phyloP scores from a whole-genome alignment of 2,888 invertebrate genomes.

The Cactoblastis cactorum region DNA sequence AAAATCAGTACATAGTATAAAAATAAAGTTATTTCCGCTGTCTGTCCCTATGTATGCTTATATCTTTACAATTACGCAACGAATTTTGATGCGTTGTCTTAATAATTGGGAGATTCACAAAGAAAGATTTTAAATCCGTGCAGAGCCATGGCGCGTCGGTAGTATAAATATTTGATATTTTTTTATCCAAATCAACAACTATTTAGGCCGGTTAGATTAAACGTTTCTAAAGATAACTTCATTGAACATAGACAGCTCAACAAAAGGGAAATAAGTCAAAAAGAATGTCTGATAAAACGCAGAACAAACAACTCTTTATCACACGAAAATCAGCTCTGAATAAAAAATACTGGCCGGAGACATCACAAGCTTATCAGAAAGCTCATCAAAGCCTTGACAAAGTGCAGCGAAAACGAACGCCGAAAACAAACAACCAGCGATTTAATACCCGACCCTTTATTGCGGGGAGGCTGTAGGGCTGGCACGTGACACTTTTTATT shows the following conservation, averaged over 20 bases:
- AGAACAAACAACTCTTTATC: constrained; percentile 4
- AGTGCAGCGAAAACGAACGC: constrained; percentile 20
- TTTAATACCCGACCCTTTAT: constrained; percentile 26
- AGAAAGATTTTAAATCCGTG: no score
- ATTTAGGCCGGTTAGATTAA: no score
- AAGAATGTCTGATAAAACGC: neutral
- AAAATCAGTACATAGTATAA: no score
- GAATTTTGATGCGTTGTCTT: no score
- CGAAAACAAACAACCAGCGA: constrained; percentile 20
- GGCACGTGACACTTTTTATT: neutral
- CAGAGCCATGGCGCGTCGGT: no score
- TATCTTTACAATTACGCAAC: no score
- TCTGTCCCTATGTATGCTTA: no score
- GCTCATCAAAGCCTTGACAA: constrained; percentile 25
- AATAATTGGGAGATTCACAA: no score
- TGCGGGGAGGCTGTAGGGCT: constrained; percentile 15
- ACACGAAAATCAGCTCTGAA: constrained; percentile 7
- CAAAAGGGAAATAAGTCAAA: neutral
- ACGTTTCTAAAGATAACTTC: no score
- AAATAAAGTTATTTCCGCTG: no score
- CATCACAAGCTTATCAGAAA: constrained; percentile 15
- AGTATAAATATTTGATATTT: no score
- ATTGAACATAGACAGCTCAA: neutral
- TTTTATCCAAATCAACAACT: no score
- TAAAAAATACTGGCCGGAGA: constrained; percentile 9